Evolutionary conservation across 2,113 vertebrate genomes (phyloP), one percentile per base, ranked within the genome.

Genomic region (Hyaena hyaena): DNA sequence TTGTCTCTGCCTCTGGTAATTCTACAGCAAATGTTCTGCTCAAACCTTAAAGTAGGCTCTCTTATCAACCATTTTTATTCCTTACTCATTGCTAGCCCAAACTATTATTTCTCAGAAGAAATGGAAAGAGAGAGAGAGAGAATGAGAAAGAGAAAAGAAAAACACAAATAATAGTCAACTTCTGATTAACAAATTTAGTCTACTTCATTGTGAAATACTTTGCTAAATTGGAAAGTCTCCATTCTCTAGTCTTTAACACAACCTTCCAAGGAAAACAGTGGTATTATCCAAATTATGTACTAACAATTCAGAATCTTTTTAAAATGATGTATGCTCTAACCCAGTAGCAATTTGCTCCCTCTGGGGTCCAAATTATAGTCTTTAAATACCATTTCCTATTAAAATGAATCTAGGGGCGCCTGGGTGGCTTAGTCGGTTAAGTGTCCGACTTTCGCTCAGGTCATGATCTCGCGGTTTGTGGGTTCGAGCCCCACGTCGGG

Each of bases 201-300:
- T 63, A 35, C n/a, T 83, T 96, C 35, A 55, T 87, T 89, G 10
- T 87, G 43, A 97, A 94, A 83, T 28, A 82, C 28, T 81, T 45
- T 89, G 35, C 63, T 96, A 95, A 80, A 50, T 87, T 90, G 39
- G 28, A 48, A 88, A 97, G 33, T 81, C n/a, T 95, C 21, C 35
- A 45, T 71, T 93, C 35, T 83, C 68, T 83, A 93, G 4, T 94
- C 63, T 55, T 94, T 90, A 69, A 82, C 23, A 80, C 53, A 88
- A 48, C 24, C 31, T 91, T 84, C 39, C 33, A 69, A 96, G 53
- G 33, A 68, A 93, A 81, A 91, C 3, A 82, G 26, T 88, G 26
- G 33, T 55, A 88, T 68, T 96, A 90, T 66, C 2, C 45, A 97
- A 93, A 90, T 10, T 88, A 31, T 81, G 4, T 58, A 39, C 48